Conservation (phyloP, 1,140 invertebrate genomes). For the Nasonia longicornis region DNA sequence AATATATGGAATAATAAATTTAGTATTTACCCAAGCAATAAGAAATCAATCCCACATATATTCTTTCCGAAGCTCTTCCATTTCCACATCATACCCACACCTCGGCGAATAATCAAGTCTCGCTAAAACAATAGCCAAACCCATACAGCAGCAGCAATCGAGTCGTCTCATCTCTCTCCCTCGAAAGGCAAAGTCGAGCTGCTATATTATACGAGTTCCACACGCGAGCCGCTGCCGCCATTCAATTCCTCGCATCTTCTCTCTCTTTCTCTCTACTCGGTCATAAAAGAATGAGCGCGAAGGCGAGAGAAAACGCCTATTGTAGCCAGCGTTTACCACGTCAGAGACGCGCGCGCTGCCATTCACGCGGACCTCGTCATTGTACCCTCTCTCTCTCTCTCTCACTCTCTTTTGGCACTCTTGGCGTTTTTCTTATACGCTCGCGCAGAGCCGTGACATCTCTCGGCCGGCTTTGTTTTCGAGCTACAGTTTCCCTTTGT, state of each 20-base stretch:
- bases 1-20: too few species aligned
- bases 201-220: not conserved
- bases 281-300: conserved; percentile 21
- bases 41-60: too few species aligned
- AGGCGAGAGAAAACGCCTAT: conserved; percentile 22
- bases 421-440: conserved; percentile 16
- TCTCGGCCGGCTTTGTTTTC: conserved; percentile 37
- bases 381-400: not conserved
- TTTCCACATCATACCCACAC: not conserved
- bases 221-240: not conserved
- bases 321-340: conserved; percentile 19
- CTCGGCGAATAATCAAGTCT: not conserved
- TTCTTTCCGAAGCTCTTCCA: not conserved
- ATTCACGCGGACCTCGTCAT: conserved; percentile 24
- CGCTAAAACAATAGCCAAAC: conserved; percentile 3
- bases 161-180: not conserved
- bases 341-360: conserved; percentile 11
- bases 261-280: not conserved
- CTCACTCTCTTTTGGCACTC: not conserved
- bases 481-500: conserved; percentile 41
- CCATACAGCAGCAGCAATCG: not conserved
- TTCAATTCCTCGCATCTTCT: conserved; percentile 9
- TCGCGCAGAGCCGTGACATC: conserved; percentile 27
- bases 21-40: too few species aligned
- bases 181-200: conserved; percentile 15